Base-by-base conservation (phyloP, 2,113 vertebrate species). In the Megaceryle maxima region DNA sequence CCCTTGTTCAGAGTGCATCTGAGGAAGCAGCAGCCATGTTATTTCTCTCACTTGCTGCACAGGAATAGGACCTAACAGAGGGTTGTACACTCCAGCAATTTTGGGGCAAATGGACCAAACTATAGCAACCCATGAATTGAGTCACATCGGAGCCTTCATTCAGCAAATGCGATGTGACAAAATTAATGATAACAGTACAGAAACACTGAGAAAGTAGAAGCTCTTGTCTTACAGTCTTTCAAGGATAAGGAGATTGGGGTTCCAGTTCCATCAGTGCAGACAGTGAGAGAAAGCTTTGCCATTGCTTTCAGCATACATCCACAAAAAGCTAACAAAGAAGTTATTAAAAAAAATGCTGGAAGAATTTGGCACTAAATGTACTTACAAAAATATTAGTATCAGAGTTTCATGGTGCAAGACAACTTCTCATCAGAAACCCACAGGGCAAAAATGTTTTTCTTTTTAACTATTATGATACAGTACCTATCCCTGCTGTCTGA, bases 401-500 rank as follows among this genome's bases (percentile, higher is more conserved):
- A 11, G n/a, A 83, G 41, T 55, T 94, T 73, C 64, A 84, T 2
- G 7, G 24, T 83, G 19, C 31, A 93, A 74, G 39, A 90, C 28
- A 94, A 57, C 44, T 88, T 93, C 53, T 68, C 66, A 66, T 20
- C 6, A 4, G 62, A 82, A 83, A 87, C 74, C 22, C 69, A 60
- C 25, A 67, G 60, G 80, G 64, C 33, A 64, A 91, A 77, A 75
- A 78, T 39, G 43, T 37, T 94, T 84, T 81, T 62, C 64, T 92
- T 96, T 88, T 43, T 73, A 90, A 79, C 67, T 56, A 73, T 78
- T 81, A 73, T 37, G 91, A 91, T 66, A 84, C 15, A 93, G 48
- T 37, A 78, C 66, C 73, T 91, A 92, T 79, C 79, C 82, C 51
- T 35, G 62, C 69, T 84, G 86, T 56, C 83, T 93, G 79, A 95